These are phyloP conservation scores for Ophion ventricosus DNA, from an alignment of 2,888 invertebrate genomes.

Conservation along the genomic window DNA sequence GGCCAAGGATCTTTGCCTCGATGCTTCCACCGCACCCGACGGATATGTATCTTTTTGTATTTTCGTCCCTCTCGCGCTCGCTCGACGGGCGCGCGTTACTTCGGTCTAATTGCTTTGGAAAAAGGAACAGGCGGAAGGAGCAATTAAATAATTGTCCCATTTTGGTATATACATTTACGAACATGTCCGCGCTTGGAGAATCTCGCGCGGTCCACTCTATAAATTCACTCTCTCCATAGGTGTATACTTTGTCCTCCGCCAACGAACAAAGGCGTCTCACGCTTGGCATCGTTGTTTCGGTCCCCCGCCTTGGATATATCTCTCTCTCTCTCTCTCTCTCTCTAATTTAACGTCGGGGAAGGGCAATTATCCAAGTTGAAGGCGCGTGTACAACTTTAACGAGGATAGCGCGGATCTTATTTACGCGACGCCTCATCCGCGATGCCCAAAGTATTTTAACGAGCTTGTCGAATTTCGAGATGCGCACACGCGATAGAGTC, in stretches of 20 bases:
- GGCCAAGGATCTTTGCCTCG: conserved; percentile 31
- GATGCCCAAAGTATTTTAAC: conserved; percentile 65
- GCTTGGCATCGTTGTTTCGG: conserved; percentile 47
- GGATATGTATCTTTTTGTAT: conserved; percentile 45
- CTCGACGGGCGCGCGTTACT: conserved; percentile 33
- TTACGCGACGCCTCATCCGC: too few relatives aligned
- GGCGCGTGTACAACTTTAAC: neutral
- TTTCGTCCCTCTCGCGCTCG: conserved; percentile 22
- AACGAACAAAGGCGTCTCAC: conserved; percentile 42
- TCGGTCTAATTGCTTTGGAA: conserved; percentile 8
- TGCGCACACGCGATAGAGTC: conserved; percentile 42
- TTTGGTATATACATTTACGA: conserved; percentile 6
- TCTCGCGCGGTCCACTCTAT: conserved; percentile 5
- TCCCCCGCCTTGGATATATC: too few relatives aligned
- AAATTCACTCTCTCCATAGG: neutral
- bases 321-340: too few relatives aligned
- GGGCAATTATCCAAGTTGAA: conserved; percentile 4
- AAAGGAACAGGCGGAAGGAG: neutral
- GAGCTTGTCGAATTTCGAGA: conserved; percentile 62
- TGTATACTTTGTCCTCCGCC: neutral
- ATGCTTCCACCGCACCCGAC: conserved; percentile 56
- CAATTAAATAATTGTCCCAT: neutral
- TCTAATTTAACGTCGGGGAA: conserved; percentile 51
- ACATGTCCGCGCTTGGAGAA: conserved; percentile 19
- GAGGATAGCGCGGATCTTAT: too few relatives aligned